A percentile compares a stretch with the other conserved stretches of the same genome.
Conservation (phyloP, 2,797 vertebrate species). For the Kryptolebias ocellatus region DNA sequence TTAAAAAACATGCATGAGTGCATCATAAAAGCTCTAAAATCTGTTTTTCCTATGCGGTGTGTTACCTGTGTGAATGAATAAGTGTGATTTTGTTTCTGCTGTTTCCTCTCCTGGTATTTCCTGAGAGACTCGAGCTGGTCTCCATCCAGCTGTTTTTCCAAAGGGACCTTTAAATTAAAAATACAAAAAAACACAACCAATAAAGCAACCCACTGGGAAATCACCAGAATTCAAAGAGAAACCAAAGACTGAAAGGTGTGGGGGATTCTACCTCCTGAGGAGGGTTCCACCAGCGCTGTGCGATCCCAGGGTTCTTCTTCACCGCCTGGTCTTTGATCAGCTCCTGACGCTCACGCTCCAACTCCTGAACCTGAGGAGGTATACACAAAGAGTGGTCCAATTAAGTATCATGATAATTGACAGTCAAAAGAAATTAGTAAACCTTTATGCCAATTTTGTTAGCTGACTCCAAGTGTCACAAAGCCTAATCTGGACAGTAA, state of each 20-base stretch:
- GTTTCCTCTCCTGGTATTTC: constrained; percentile 94
- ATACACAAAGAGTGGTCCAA: not conserved
- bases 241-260: not conserved
- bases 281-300: constrained; percentile 97
- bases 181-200: not conserved
- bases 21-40: not conserved
- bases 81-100: constrained; percentile 66
- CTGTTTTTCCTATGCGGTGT: not conserved
- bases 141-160: constrained; percentile 91
- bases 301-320: constrained; percentile 95
- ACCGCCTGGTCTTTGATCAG: constrained; percentile 95
- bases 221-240: not conserved
- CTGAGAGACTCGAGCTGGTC: constrained; percentile 92
- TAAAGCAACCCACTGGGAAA: constrained; percentile 5
- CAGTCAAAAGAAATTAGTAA: not conserved
- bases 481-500: no score
- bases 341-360: constrained; percentile 94
- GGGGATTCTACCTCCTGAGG: constrained; percentile 87
- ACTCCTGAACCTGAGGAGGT: constrained; percentile 83
- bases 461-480: no score
- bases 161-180: constrained; percentile 61
- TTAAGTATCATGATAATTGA: not conserved
- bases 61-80: constrained; percentile 65
- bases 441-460: not conserved
- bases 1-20: not conserved